Evolutionary conservation across 2,113 vertebrate genomes (phyloP).

Genomic region (Dendrocopos noguchii): DNA sequence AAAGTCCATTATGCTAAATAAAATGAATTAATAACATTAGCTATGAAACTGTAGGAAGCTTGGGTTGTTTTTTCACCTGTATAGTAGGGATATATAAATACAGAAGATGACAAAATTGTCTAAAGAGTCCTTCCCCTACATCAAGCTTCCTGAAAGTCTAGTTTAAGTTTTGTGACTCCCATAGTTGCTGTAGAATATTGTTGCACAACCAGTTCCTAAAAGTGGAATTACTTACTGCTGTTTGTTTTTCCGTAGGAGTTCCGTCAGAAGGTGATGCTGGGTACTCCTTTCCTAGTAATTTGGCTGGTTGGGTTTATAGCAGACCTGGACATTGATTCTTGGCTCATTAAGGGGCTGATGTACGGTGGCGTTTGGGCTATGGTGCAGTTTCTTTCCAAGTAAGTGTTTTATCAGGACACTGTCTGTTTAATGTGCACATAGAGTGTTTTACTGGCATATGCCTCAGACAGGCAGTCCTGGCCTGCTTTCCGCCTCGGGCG

Average conservation of each 20-base stretch:
- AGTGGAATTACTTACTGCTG: slow-evolving; percentile 29
- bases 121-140: not conserved
- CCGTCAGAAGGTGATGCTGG: slow-evolving; percentile 98
- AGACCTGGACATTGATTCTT: slow-evolving; percentile 96
- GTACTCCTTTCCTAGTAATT: slow-evolving; percentile 98
- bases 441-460: not conserved
- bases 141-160: not conserved
- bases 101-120: not conserved
- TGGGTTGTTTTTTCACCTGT: not conserved
- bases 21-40: not conserved
- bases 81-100: not conserved
- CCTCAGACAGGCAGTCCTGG: not conserved
- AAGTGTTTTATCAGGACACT: slow-evolving; percentile 66
- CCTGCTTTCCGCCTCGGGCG: too few relatives aligned
- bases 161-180: not conserved
- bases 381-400: slow-evolving; percentile 99
- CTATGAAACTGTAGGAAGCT: not conserved
- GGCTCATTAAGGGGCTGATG: slow-evolving; percentile 97
- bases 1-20: not conserved
- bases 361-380: slow-evolving; percentile 94
- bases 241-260: slow-evolving; percentile 86
- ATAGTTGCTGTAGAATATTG: not conserved
- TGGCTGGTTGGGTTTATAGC: slow-evolving; percentile 99
- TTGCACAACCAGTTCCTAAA: slow-evolving; percentile 7
- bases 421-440: not conserved